Conservation (phyloP, 92 coral and sea anemone genomes). For the Porites rus region DNA sequence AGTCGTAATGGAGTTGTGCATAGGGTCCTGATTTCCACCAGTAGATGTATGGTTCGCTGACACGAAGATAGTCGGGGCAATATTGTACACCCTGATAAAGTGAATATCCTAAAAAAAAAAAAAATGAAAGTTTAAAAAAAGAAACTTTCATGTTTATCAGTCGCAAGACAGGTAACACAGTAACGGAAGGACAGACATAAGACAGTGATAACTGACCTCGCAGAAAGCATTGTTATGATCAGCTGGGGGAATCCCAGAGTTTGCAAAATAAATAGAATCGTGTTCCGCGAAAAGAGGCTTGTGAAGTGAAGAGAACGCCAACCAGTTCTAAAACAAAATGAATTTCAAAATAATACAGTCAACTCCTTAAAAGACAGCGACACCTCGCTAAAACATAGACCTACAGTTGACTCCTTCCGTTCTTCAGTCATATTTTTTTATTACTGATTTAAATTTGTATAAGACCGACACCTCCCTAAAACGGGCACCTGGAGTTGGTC, state of each 20-base stretch:
- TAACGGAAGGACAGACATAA: too few relatives aligned
- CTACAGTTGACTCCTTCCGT: too few relatives aligned
- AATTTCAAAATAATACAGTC: not conserved
- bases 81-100: slow-evolving; percentile 13
- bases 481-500: too few relatives aligned
- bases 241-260: not conserved
- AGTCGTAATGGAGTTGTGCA: slow-evolving; percentile 44
- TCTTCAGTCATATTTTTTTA: too few relatives aligned
- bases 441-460: too few relatives aligned
- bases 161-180: not conserved
- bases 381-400: too few relatives aligned
- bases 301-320: slow-evolving; percentile 1
- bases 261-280: not conserved
- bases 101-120: not conserved
- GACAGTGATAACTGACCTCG: too few relatives aligned
- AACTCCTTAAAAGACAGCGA: too few relatives aligned
- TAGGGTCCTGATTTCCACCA: slow-evolving; percentile 40
- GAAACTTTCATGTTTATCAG: not conserved
- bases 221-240: not conserved
- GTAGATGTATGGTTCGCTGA: slow-evolving; percentile 36
- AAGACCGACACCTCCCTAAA: too few relatives aligned
- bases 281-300: not conserved
- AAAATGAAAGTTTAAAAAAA: not conserved
- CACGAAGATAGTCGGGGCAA: slow-evolving; percentile 26
- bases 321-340: not conserved